phyloP scores from a whole-genome alignment of 2,888 invertebrate genomes.

The Galeruca laticollis region DNA sequence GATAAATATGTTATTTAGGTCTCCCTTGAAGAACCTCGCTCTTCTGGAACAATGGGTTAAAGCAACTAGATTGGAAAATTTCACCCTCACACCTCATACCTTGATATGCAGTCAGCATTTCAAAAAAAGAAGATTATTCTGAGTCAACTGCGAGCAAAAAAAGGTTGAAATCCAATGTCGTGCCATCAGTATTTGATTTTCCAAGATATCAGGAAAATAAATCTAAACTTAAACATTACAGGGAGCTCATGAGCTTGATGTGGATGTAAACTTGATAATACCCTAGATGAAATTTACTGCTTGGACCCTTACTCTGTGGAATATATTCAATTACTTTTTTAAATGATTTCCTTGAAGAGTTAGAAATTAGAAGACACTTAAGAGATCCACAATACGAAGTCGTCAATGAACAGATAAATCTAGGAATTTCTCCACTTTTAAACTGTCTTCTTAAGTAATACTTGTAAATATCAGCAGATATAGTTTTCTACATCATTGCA shows the following conservation, averaged over 20 bases:
- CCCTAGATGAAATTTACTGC: too few species aligned
- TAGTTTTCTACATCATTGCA: too few species aligned
- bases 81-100: not conserved
- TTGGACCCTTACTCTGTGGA: too few species aligned
- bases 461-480: too few species aligned
- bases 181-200: conserved; percentile 6
- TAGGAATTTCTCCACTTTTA: too few species aligned
- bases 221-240: not conserved
- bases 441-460: too few species aligned
- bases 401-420: too few species aligned
- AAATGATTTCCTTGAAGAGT: too few species aligned
- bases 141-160: conserved; percentile 13
- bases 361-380: too few species aligned
- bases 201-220: not conserved
- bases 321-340: too few species aligned
- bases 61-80: conserved; percentile 10
- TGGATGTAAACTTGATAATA: not conserved
- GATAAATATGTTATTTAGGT: conserved; percentile 1
- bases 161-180: not conserved
- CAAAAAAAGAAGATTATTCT: conserved; percentile 11
- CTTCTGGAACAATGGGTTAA: conserved; percentile 9
- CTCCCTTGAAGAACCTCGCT: not conserved
- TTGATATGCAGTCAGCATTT: not conserved
- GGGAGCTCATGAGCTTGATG: not conserved
- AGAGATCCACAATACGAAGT: too few species aligned